Evolutionary conservation across 2,888 invertebrate species (phyloP).

Genomic region (Andrena trimmerana): DNA sequence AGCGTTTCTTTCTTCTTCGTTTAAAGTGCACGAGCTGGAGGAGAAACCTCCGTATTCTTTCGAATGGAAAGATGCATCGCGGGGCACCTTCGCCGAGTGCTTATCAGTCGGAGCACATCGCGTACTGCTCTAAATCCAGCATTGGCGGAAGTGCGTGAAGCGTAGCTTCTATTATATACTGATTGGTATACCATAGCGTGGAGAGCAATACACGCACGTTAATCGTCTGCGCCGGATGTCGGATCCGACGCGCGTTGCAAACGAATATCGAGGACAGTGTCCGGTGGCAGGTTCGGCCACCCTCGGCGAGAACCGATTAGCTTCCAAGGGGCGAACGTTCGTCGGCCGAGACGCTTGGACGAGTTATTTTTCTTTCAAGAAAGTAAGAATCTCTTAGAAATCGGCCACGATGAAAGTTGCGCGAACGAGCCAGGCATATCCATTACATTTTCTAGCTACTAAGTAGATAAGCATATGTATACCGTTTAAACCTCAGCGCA

Average conservation of each 20-base stretch:
- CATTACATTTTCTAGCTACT: no score
- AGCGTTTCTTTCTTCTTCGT: slow-evolving; percentile 19
- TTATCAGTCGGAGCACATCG: slow-evolving; percentile 66
- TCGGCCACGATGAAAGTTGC: no score
- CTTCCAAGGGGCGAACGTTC: background rate
- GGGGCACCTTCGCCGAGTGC: slow-evolving; percentile 3
- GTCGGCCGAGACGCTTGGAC: no score
- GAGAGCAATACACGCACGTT: slow-evolving; percentile 62
- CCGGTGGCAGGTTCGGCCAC: slow-evolving; percentile 31
- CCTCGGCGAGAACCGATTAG: slow-evolving; percentile 18
- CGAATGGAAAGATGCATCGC: slow-evolving; percentile 55
- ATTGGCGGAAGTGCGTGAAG: slow-evolving; percentile 75
- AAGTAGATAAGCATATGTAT: no score
- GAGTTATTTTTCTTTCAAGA: no score
- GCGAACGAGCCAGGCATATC: no score
- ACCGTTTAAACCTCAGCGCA: no score
- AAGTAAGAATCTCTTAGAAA: no score
- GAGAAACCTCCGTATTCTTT: slow-evolving; percentile 35
- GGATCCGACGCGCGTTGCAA: slow-evolving; percentile 61
- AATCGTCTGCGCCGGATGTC: slow-evolving; percentile 70
- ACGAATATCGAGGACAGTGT: slow-evolving; percentile 69
- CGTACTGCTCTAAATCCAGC: slow-evolving; percentile 69
- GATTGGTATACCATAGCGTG: slow-evolving; percentile 67
- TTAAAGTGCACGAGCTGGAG: background rate
- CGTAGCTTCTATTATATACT: slow-evolving; percentile 60